A percentile compares a stretch with the other conserved stretches of the same genome.
Evolutionary conservation across 2,888 invertebrate genomes (phyloP).

Genomic region (Drosophila paucipuncta): DNA sequence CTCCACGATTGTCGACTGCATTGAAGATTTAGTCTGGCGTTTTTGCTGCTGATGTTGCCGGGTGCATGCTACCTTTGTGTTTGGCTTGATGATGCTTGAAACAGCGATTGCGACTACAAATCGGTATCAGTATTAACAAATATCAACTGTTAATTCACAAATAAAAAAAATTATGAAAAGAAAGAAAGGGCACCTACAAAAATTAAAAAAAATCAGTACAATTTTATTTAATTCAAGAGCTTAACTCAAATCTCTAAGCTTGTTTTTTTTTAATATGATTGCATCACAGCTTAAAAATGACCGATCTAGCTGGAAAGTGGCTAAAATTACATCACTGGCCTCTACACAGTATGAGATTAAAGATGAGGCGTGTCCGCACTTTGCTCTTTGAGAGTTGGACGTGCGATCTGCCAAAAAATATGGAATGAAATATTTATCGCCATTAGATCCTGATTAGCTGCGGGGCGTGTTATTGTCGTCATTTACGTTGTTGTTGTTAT

Average conservation of each 20-base stretch:
- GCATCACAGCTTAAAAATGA: neutral
- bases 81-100: constrained; percentile 22
- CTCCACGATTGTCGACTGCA: constrained; percentile 64
- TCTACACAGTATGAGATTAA: neutral
- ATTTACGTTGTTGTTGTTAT: constrained; percentile 9
- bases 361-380: constrained; percentile 54
- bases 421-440: constrained; percentile 80
- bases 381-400: constrained; percentile 20
- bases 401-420: constrained; percentile 56
- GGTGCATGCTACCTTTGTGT: constrained; percentile 46
- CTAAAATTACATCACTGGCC: neutral
- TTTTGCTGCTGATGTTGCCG: constrained; percentile 12
- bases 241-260: neutral
- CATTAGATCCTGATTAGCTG: constrained; percentile 81
- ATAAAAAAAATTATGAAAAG: neutral
- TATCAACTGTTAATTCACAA: neutral
- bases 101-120: neutral
- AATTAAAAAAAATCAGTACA: rapidly evolving
- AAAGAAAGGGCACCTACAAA: neutral
- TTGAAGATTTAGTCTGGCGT: constrained; percentile 63
- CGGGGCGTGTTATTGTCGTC: constrained; percentile 66
- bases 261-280: neutral
- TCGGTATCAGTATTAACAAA: neutral
- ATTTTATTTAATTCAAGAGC: neutral
- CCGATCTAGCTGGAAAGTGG: neutral